Percentiles rank a stretch among this genome's conserved stretches.
phyloP scores from a whole-genome alignment of 2,797 vertebrate species.

The Holocentrus rufus region DNA sequence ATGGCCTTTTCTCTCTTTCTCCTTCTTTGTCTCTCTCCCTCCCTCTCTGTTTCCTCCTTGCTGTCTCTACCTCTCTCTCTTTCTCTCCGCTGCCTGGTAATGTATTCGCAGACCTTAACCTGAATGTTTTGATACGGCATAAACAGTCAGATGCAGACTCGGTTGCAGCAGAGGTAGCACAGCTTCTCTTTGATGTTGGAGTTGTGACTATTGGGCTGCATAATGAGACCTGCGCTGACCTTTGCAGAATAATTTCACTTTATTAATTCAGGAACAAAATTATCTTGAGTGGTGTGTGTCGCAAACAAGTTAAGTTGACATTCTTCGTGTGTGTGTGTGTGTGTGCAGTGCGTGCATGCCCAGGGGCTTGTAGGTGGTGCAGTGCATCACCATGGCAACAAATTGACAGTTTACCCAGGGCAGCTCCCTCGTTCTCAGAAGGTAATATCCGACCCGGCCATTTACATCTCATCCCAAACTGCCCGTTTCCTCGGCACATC shows the following conservation, averaged over 20 bases:
- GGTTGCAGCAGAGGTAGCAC: background rate
- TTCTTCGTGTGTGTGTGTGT: background rate
- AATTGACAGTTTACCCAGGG: conserved; percentile 37
- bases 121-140: conserved; percentile 89
- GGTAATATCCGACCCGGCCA: conserved; percentile 6
- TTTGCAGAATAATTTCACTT: conserved; percentile 35
- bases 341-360: background rate
- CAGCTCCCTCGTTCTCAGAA: conserved; percentile 17
- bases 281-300: conserved; percentile 12
- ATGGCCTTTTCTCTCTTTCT: background rate
- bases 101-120: conserved; percentile 70
- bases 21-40: conserved; percentile 1
- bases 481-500: conserved; percentile 14
- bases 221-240: conserved; percentile 45
- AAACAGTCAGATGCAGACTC: conserved; percentile 79
- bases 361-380: background rate
- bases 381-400: conserved; percentile 36
- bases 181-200: conserved; percentile 50
- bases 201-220: conserved; percentile 42
- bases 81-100: conserved; percentile 3
- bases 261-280: conserved; percentile 28
- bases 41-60: background rate
- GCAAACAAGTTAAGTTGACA: background rate
- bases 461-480: conserved; percentile 7
- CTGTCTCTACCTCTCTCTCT: background rate